phyloP scores from a whole-genome alignment of 1,140 invertebrate species.

The Brachionus koreanus region DNA sequence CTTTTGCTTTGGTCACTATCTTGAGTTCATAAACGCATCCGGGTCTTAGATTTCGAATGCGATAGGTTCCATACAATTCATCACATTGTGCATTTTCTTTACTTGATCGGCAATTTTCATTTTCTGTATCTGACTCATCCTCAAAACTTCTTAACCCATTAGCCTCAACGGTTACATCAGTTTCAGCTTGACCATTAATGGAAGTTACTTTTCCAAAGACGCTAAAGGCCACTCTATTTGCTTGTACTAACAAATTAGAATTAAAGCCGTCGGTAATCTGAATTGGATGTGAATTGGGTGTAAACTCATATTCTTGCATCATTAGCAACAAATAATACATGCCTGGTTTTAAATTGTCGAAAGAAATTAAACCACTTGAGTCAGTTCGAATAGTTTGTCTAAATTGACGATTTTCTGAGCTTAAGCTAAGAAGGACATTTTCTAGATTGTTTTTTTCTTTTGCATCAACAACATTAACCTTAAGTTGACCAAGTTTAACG shows the following conservation, averaged over 20 bases:
- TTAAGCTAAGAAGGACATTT: constrained; percentile 18
- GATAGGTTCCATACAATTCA: background rate
- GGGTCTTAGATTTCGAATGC: constrained; percentile 19
- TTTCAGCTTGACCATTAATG: constrained; percentile 75
- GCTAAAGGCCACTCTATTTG: constrained; percentile 79
- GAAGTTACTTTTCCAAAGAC: constrained; percentile 74
- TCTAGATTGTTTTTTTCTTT: background rate
- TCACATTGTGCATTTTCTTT: constrained; percentile 21
- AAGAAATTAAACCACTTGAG: background rate
- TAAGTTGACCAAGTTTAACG: constrained; percentile 16
- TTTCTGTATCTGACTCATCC: background rate
- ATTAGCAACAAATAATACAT: constrained; percentile 89
- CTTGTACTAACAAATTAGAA: constrained; percentile 69
- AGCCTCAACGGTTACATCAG: constrained; percentile 73
- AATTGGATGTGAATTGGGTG: constrained; percentile 78
- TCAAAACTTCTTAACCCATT: constrained; percentile 55
- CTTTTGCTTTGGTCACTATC: background rate
- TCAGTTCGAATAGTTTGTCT: constrained; percentile 40
- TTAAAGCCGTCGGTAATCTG: constrained; percentile 76
- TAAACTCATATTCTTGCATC: constrained; percentile 93
- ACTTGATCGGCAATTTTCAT: constrained; percentile 15
- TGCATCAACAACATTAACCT: constrained; percentile 37
- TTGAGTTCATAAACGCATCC: constrained; percentile 8
- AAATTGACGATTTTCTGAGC: constrained; percentile 36
- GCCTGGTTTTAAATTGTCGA: constrained; percentile 63